A percentile compares a stretch with the other conserved stretches of the same genome.
These are phyloP conservation scores for Agrotis exclamationis DNA, from an alignment of 2,888 invertebrate genomes.

Conservation along the genomic window DNA sequence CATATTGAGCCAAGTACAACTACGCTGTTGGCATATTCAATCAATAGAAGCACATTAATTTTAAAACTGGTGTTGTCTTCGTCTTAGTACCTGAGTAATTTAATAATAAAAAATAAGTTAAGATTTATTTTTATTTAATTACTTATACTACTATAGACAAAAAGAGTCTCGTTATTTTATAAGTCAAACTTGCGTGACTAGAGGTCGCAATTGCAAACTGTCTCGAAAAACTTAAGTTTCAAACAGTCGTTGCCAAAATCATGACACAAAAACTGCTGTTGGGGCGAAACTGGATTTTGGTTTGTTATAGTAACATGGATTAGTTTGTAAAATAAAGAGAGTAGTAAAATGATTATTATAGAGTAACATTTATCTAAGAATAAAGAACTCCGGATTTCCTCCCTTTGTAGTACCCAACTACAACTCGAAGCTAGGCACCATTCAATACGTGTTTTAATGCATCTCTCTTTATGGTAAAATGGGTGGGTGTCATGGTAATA, in stretches of 20 bases:
- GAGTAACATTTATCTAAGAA: neutral
- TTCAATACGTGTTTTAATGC: neutral
- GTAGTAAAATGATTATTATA: neutral
- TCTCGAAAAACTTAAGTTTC: conserved; percentile 27
- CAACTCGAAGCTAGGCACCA: neutral
- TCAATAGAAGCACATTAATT: conserved; percentile 53
- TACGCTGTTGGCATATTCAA: conserved; percentile 63
- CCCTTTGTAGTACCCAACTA: neutral
- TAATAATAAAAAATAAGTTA: neutral
- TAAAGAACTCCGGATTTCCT: conserved; percentile 12
- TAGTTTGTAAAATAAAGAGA: neutral
- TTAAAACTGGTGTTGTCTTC: conserved; percentile 20
- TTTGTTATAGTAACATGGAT: neutral
- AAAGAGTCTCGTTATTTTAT: too few species aligned
- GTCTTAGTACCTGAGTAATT: neutral
- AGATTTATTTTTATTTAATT: too few species aligned
- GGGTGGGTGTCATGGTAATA: neutral
- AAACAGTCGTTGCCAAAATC: conserved; percentile 20
- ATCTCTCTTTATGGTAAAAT: neutral
- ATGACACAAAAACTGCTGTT: neutral
- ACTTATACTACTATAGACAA: too few species aligned
- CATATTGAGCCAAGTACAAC: conserved; percentile 52
- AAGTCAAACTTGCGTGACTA: too few species aligned
- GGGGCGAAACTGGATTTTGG: neutral
- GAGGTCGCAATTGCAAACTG: conserved; percentile 16